These are phyloP conservation scores for Pseudachorutes palmiensis DNA, from an alignment of 1,140 invertebrate genomes.

Conservation along the genomic window DNA sequence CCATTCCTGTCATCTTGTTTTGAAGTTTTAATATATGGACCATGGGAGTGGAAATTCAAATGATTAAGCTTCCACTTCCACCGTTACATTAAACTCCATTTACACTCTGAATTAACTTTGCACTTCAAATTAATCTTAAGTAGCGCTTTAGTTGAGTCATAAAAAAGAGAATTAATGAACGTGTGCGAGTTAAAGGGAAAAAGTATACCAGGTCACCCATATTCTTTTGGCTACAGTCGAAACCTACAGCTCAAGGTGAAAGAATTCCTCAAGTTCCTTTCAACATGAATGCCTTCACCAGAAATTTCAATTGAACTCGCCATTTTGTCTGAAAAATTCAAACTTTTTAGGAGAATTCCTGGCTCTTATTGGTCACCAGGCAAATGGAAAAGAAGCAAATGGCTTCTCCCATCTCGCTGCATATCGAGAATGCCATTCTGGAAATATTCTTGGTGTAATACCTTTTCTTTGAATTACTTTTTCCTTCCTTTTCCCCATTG, in stretches of 20 bases:
- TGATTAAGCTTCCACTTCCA: background rate
- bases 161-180: background rate
- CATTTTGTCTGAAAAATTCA: background rate
- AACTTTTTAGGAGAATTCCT: background rate
- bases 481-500: no score
- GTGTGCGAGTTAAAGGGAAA: background rate
- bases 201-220: constrained; percentile 4
- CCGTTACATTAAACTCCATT: background rate
- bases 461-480: no score
- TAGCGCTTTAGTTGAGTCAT: background rate
- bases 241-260: background rate
- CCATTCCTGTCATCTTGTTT: background rate
- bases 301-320: no score
- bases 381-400: background rate
- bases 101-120: background rate
- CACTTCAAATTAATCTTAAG: background rate
- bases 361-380: background rate
- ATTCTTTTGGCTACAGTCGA: background rate
- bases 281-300: background rate
- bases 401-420: no score
- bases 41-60: background rate
- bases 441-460: no score
- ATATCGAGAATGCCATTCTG: no score
- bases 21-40: background rate
- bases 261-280: background rate